phyloP scores from a whole-genome alignment of 2,797 vertebrate genomes.

The Falco concolor region DNA sequence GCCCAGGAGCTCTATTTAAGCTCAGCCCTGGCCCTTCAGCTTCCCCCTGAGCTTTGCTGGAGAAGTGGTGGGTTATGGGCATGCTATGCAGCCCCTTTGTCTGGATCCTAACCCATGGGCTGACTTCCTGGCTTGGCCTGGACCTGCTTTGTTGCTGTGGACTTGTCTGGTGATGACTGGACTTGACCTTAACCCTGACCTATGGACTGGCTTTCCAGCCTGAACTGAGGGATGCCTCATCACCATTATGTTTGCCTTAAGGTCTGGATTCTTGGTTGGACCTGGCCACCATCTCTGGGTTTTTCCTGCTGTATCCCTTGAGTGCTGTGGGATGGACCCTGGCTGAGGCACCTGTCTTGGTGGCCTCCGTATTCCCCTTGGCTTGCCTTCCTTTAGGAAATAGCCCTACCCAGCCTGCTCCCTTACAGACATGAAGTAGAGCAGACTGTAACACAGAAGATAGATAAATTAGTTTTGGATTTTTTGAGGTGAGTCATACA shows the following conservation, averaged over 20 bases:
- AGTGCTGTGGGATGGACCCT: background rate
- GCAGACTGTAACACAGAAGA: background rate
- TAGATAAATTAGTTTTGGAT: background rate
- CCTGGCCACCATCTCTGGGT: background rate
- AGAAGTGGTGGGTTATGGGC: rapidly evolving
- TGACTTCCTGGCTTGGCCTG: background rate
- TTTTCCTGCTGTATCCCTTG: background rate
- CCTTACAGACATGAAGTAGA: background rate
- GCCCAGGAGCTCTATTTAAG: background rate
- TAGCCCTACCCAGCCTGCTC: background rate
- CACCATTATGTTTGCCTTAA: background rate
- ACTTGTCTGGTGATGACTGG: background rate
- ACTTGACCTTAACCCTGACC: background rate
- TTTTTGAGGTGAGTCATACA: background rate
- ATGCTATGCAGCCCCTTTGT: background rate
- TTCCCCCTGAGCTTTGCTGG: rapidly evolving
- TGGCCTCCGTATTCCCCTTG: background rate
- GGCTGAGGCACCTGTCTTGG: background rate
- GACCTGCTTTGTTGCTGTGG: background rate
- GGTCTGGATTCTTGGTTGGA: background rate
- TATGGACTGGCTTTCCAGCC: background rate
- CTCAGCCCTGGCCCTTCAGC: rapidly evolving
- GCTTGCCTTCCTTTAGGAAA: background rate
- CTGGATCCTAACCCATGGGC: rapidly evolving
- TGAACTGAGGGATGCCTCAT: background rate